Conservation (phyloP, 2,888 invertebrate species). For the Morpho helenor region DNA sequence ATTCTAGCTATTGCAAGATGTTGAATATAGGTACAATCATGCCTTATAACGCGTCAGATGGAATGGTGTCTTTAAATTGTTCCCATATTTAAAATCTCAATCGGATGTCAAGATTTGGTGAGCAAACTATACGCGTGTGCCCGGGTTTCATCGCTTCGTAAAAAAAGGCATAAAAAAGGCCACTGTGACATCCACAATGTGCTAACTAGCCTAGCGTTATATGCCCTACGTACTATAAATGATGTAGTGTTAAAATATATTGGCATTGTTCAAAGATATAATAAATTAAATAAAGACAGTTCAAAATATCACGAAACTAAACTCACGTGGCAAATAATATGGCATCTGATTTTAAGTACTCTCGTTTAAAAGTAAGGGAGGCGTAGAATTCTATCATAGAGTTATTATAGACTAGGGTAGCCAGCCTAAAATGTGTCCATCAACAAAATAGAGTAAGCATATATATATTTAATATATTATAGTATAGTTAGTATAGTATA, state of each 20-base stretch:
- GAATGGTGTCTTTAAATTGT: background rate
- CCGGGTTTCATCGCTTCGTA: constrained; percentile 56
- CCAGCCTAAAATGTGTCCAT: too few relatives aligned
- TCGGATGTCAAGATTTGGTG: constrained; percentile 24
- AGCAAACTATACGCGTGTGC: constrained; percentile 30
- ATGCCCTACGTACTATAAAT: constrained; percentile 55
- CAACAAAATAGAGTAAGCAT: too few relatives aligned
- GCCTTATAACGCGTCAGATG: background rate
- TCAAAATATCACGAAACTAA: constrained; percentile 73
- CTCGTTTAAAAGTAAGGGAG: constrained; percentile 48
- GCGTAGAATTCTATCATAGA: too few relatives aligned
- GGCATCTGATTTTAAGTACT: constrained; percentile 77
- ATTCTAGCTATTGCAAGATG: too few relatives aligned
- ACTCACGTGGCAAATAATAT: constrained; percentile 77
- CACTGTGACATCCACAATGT: constrained; percentile 69
- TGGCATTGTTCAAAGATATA: constrained; percentile 56
- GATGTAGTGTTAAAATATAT: constrained; percentile 46
- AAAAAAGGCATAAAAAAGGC: constrained; percentile 69
- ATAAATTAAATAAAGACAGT: constrained; percentile 58
- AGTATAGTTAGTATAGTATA: too few relatives aligned
- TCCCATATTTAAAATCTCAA: constrained; percentile 38
- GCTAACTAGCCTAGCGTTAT: constrained; percentile 67
- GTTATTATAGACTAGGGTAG: too few relatives aligned
- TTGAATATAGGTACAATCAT: too few relatives aligned
- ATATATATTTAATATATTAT: too few relatives aligned